Percentiles rank a stretch among this genome's conserved stretches.
These are phyloP conservation scores for Myotis findleyi DNA, from an alignment of 2,797 vertebrate species.

Conservation along the genomic window DNA sequence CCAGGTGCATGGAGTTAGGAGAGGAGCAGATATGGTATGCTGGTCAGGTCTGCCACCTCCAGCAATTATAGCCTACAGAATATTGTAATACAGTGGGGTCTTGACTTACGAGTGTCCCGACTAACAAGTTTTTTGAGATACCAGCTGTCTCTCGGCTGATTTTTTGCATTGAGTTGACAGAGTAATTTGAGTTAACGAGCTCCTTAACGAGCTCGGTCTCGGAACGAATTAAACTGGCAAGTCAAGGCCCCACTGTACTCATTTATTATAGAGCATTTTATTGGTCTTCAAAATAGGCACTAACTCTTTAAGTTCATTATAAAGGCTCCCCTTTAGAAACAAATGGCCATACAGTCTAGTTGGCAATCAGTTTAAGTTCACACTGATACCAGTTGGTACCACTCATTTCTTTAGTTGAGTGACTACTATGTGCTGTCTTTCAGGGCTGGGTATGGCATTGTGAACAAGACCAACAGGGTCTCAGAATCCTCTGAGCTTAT, in stretches of 20 bases:
- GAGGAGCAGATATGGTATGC: not conserved
- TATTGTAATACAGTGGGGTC: not conserved
- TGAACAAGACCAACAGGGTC: not conserved
- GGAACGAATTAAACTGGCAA: too few species aligned
- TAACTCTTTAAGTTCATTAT: not conserved
- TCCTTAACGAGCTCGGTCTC: too few species aligned
- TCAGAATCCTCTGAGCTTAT: not conserved
- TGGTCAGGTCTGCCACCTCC: not conserved
- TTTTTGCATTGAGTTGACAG: too few species aligned
- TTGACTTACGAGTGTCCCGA: too few species aligned
- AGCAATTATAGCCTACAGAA: not conserved
- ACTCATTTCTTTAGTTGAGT: not conserved
- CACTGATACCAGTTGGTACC: not conserved
- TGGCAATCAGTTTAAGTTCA: not conserved
- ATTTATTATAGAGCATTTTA: not conserved
- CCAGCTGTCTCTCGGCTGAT: too few species aligned
- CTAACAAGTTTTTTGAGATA: too few species aligned
- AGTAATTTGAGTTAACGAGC: too few species aligned
- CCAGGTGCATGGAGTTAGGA: not conserved
- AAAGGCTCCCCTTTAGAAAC: constrained; percentile 21
- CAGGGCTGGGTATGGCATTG: not conserved
- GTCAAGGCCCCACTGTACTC: not conserved
- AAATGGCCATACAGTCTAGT: not conserved
- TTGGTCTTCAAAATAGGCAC: constrained; percentile 4
- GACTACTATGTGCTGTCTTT: not conserved